Percentiles rank a stretch among this genome's conserved stretches.
Evolutionary conservation across 2,113 vertebrate genomes (phyloP).

Genomic region (Clarias batrachus): DNA sequence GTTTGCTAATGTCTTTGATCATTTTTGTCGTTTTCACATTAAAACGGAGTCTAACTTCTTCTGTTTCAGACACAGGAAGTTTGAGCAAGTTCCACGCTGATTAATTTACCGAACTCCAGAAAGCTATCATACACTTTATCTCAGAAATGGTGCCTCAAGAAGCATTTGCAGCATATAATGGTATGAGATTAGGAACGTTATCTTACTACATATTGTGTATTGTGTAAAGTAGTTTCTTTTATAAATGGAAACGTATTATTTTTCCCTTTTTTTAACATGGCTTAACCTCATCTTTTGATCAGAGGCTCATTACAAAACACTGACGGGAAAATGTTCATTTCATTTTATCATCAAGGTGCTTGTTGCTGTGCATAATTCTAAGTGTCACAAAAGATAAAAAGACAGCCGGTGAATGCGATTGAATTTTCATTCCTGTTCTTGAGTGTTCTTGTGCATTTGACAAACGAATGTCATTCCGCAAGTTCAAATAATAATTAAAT

Average conservation of each 20-base stretch:
- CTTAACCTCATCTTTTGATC: neutral
- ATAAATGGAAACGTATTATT: neutral
- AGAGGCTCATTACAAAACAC: neutral
- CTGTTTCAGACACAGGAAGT: conserved; percentile 17
- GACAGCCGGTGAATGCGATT: too few species aligned
- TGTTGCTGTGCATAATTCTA: neutral
- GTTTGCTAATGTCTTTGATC: neutral
- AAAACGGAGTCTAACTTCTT: neutral
- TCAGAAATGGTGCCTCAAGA: neutral
- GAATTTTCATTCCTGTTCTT: neutral
- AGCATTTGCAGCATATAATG: neutral
- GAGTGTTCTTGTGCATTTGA: neutral
- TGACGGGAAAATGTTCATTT: neutral
- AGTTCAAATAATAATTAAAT: neutral
- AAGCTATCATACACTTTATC: neutral
- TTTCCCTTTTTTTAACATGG: neutral
- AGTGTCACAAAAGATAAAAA: neutral
- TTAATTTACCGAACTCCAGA: neutral
- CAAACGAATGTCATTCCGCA: too few species aligned
- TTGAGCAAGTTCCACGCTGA: neutral
- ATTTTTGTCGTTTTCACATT: neutral
- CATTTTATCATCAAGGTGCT: conserved; percentile 2
- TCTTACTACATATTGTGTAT: neutral
- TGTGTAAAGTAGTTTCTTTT: neutral
- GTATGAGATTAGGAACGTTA: neutral